Base-by-base conservation (phyloP, 2,888 invertebrate species). In the Ochropleura plecta region DNA sequence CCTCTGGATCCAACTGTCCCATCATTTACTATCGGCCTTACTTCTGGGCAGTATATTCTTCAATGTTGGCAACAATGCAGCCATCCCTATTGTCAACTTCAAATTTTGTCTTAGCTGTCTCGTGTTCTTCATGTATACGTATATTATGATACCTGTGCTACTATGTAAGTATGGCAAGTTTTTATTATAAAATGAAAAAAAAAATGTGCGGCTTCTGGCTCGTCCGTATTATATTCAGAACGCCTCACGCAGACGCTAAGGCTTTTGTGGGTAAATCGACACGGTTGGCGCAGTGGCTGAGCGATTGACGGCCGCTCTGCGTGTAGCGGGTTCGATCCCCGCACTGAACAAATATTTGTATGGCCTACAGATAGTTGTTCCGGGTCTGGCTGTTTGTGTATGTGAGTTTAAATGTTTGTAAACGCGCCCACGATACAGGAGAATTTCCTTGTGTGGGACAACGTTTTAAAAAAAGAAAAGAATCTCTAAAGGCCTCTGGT, bases 41-140 rank as follows among this genome's bases (percentile, higher is more conserved):
- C 90, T 97, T 5, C 81, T 97, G 0, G 97, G 97, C 59, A 93
- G 96, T 18, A 97, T 97, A 78, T 97, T 97, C 91, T 96, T 94
- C 83, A 93, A 95, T 44, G 95, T 97, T 5, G 97, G 97, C 55
- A 96, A 97, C 88, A 96, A 97, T 81, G 97, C 97, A 0, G 94
- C 92, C 53, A 88, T 94, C 7, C 97, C 97, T 0, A 92, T 97
- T 9, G 96, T 97, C 62, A 97, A 97, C 88, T 97, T 97, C 90
- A 97, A 97, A 83, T 97, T 97, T 90, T 97, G 97, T 80, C 92
- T 97, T 10, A 96, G 97, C 84, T 94, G 96, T 44, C 90, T 97
- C 3, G 97, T 97, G 0, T 97, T 97, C 91, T 97, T 97, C 87
- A 97, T 97, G 96, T 97, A 97, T 86, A 97, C 97, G 0, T 95